Percentiles rank a stretch among this genome's conserved stretches.
Conservation (phyloP, 2,888 invertebrate species). For the Temnothorax unifasciatus region DNA sequence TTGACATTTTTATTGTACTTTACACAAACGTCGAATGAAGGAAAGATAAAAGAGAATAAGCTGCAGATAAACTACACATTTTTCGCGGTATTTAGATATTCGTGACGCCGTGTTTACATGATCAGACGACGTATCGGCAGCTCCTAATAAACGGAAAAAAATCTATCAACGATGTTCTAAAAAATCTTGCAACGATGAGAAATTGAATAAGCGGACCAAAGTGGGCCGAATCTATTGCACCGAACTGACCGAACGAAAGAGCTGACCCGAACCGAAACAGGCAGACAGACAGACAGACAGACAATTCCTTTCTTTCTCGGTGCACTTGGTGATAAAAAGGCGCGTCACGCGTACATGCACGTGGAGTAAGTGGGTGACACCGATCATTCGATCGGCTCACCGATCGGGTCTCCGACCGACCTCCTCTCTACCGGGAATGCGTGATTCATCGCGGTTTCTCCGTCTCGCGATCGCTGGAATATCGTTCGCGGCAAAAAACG, state of each 20-base stretch:
- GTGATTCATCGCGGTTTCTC: constrained; percentile 39
- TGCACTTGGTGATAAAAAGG: constrained; percentile 17
- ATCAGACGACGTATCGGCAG: background rate
- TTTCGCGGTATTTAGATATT: background rate
- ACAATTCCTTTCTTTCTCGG: constrained; percentile 27
- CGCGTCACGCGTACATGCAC: background rate
- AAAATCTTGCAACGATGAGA: background rate
- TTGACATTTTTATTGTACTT: background rate
- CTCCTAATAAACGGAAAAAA: background rate
- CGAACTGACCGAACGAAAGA: constrained; percentile 12
- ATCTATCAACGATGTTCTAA: background rate
- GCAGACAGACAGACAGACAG: background rate
- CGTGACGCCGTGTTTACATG: background rate
- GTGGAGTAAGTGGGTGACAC: constrained; percentile 57
- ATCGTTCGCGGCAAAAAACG: background rate
- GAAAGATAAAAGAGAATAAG: background rate
- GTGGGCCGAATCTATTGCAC: constrained; percentile 10
- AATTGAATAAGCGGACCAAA: constrained; percentile 3
- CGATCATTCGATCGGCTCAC: constrained; percentile 29
- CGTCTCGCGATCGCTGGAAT: background rate
- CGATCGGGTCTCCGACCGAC: constrained; percentile 37
- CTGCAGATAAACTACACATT: background rate
- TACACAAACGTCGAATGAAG: background rate
- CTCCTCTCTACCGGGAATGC: background rate
- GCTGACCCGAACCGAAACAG: background rate